A percentile compares a stretch with the other conserved stretches of the same genome.
Evolutionary conservation across 2,113 vertebrate species (phyloP).

Genomic region (Sylvietta virens): DNA sequence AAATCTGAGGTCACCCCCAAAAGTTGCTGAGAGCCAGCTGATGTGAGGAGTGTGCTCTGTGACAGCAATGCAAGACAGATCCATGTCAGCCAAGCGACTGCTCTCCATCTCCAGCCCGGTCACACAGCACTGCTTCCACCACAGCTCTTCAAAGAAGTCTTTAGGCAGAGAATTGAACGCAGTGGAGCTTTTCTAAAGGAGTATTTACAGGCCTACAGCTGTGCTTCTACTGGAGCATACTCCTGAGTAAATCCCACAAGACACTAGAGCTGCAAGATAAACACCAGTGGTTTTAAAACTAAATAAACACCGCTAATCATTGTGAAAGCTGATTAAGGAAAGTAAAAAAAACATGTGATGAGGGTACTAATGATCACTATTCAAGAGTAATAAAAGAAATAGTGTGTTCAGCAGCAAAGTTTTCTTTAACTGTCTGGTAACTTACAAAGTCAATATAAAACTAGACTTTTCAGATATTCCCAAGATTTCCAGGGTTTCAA

Average conservation of each 20-base stretch:
- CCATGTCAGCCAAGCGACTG: background rate
- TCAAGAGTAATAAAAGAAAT: background rate
- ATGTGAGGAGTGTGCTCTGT: background rate
- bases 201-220: conserved; percentile 1
- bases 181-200: background rate
- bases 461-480: background rate
- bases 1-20: background rate
- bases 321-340: conserved; percentile 19
- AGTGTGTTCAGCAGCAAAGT: background rate
- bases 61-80: background rate
- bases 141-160: background rate
- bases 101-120: background rate
- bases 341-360: background rate
- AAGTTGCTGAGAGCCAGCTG: background rate
- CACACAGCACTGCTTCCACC: background rate
- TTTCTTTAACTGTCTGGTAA: background rate
- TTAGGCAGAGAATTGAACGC: background rate
- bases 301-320: conserved; percentile 23
- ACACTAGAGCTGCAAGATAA: background rate
- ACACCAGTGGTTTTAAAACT: conserved; percentile 1
- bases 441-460: background rate
- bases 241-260: background rate
- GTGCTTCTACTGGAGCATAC: background rate
- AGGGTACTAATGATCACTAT: background rate
- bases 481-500: background rate